Conservation (phyloP, 1,140 invertebrate species). For the Druon quercuslanigerum region DNA sequence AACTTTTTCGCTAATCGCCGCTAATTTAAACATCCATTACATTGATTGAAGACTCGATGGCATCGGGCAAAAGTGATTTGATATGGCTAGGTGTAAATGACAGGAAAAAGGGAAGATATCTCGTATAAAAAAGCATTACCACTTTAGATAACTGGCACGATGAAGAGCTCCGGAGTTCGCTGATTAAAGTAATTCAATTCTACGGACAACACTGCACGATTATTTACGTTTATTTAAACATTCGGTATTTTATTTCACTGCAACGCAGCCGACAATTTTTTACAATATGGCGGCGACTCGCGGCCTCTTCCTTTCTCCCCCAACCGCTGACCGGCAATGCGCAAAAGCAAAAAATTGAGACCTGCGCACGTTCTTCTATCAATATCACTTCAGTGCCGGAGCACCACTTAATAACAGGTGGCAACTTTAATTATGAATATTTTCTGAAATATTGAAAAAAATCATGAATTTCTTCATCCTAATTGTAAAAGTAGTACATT, state of each 20-base stretch:
- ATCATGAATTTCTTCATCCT: too few relatives aligned
- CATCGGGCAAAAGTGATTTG: background rate
- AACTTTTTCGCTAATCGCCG: background rate
- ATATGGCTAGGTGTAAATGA: background rate
- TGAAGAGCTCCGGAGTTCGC: background rate
- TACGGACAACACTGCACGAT: background rate
- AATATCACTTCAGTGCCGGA: background rate
- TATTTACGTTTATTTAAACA: slow-evolving; percentile 17
- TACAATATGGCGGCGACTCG: background rate
- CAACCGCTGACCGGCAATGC: background rate
- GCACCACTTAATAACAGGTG: background rate
- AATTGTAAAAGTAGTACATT: too few relatives aligned
- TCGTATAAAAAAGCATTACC: background rate
- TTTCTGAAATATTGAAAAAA: too few relatives aligned
- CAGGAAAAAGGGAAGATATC: background rate
- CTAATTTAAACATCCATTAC: background rate
- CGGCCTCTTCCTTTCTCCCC: slow-evolving; percentile 3
- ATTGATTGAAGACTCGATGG: background rate
- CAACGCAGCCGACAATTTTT: background rate
- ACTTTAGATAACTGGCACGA: background rate
- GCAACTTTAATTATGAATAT: too few relatives aligned
- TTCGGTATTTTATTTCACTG: slow-evolving; percentile 18
- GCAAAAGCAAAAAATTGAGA: background rate
- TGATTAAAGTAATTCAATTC: background rate
- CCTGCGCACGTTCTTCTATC: slow-evolving; percentile 22